Conservation (phyloP, 2,113 vertebrate genomes). For the Macquaria ambigua region DNA sequence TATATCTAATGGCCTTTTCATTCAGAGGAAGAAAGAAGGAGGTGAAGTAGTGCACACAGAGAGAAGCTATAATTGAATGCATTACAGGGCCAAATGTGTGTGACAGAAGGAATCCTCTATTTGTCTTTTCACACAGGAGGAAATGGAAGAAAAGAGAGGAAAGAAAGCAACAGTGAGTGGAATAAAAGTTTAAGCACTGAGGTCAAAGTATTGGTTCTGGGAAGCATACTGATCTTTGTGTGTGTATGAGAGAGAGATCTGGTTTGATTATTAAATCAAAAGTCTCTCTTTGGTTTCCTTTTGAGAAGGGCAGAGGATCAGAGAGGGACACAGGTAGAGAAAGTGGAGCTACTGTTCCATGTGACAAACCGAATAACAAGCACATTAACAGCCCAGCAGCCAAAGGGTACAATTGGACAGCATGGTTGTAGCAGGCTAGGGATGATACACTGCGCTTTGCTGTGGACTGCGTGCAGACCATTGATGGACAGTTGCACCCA, state of each 20-base stretch:
- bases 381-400: not conserved
- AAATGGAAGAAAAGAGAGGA: not conserved
- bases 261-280: conserved; percentile 14
- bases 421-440: too few species aligned
- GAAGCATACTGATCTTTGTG: not conserved
- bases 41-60: conserved; percentile 9
- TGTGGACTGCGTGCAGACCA: too few species aligned
- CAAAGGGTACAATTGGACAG: not conserved
- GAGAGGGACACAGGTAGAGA: not conserved
- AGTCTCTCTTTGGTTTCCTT: not conserved
- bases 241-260: not conserved
- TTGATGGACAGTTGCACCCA: too few species aligned
- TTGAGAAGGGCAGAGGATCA: not conserved
- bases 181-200: conserved; percentile 11
- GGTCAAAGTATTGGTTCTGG: conserved; percentile 3
- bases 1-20: conserved; percentile 10
- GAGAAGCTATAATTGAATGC: conserved; percentile 9
- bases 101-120: not conserved
- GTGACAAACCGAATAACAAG: not conserved
- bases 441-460: too few species aligned
- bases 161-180: not conserved
- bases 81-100: conserved; percentile 12
- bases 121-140: conserved; percentile 11
- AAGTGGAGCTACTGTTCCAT: not conserved
- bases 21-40: conserved; percentile 7